phyloP scores from a whole-genome alignment of 2,113 vertebrate genomes.

The Nothocercus julius region DNA sequence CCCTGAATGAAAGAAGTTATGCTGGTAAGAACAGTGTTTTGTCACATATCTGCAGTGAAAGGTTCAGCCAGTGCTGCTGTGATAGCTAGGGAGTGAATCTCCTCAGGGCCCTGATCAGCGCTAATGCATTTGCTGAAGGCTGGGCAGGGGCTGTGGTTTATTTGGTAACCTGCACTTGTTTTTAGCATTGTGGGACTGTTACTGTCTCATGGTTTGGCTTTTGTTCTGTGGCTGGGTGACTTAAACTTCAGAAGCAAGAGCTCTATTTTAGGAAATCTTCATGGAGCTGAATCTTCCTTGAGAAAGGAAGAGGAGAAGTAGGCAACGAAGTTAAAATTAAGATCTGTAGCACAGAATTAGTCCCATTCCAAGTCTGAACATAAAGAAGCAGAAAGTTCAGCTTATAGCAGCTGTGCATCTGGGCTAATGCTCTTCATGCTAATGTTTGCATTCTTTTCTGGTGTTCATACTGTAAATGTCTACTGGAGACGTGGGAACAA shows the following conservation, averaged over 20 bases:
- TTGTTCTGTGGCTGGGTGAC: not conserved
- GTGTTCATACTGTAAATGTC: not conserved
- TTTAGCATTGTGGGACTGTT: not conserved
- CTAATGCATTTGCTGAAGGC: not conserved
- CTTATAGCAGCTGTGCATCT: not conserved
- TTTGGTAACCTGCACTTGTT: not conserved
- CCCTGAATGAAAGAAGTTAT: not conserved
- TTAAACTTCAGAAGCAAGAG: not conserved
- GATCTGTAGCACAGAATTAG: not conserved
- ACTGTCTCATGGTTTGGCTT: not conserved
- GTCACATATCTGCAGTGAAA: not conserved
- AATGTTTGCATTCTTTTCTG: not conserved
- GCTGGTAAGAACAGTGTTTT: not conserved
- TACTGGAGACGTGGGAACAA: not conserved
- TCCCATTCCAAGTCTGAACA: not conserved
- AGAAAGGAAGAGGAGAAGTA: not conserved
- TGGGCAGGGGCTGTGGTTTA: not conserved
- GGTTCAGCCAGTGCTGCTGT: not conserved
- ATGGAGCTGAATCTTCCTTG: not conserved
- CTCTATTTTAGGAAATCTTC: not conserved
- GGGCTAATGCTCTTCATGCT: not conserved
- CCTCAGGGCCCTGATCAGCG: not conserved
- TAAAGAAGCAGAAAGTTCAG: not conserved
- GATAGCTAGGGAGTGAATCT: not conserved
- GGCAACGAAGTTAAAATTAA: not conserved